phyloP scores from a whole-genome alignment of 2,113 vertebrate species.

The Charina bottae region DNA sequence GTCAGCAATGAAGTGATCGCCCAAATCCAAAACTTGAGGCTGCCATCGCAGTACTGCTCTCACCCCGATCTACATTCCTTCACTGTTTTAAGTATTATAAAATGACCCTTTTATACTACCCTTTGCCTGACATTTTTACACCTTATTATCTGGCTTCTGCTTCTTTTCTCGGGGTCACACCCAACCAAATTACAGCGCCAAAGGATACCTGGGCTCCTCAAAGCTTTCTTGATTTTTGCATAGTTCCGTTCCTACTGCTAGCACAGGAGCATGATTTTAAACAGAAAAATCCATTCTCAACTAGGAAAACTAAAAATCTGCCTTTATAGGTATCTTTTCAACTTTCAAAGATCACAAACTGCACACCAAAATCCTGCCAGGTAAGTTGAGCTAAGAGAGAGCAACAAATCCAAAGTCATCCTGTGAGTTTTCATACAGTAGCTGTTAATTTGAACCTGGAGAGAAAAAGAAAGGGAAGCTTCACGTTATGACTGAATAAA shows the following conservation, averaged over 20 bases:
- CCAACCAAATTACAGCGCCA: background rate
- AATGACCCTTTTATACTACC: background rate
- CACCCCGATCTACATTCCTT: background rate
- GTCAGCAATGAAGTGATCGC: background rate
- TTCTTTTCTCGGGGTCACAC: background rate
- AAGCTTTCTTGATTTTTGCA: background rate
- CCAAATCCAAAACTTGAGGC: background rate
- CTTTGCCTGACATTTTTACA: background rate
- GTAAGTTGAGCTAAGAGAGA: background rate
- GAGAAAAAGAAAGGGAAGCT: background rate
- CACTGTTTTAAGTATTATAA: background rate
- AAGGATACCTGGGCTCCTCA: background rate
- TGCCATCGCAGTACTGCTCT: background rate
- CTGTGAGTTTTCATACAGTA: background rate
- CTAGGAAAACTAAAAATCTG: background rate
- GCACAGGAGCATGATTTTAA: background rate
- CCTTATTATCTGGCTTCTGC: background rate
- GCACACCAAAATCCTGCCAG: background rate
- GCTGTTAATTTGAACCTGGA: background rate
- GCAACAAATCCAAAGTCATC: background rate
- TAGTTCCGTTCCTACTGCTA: background rate
- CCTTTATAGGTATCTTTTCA: background rate
- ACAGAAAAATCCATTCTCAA: background rate
- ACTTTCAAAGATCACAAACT: background rate
- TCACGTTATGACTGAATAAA: background rate